Conservation (phyloP, 2,888 invertebrate genomes). For the Nyleta sp. region DNA sequence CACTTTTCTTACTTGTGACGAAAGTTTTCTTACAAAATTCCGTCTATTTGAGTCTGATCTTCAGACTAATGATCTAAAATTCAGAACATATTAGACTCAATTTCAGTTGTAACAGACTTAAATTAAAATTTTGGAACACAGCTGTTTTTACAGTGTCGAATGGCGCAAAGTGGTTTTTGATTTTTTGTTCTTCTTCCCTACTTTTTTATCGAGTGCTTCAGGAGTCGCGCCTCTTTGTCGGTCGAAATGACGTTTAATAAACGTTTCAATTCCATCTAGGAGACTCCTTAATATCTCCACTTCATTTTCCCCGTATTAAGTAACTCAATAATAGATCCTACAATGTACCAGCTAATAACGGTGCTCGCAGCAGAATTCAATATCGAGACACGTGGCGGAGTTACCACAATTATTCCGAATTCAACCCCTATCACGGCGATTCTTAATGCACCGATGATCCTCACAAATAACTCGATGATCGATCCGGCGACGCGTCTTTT, state of each 20-base stretch:
- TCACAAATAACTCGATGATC: constrained; percentile 19
- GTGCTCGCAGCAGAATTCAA: constrained; percentile 35
- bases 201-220: background rate
- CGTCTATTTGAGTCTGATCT: too few species aligned
- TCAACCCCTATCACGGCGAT: constrained; percentile 24
- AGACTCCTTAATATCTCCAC: constrained; percentile 25
- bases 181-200: background rate
- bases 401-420: constrained; percentile 46
- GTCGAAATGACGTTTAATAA: constrained; percentile 27
- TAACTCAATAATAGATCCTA: constrained; percentile 45
- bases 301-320: constrained; percentile 43
- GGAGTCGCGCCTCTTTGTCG: background rate
- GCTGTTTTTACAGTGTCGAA: too few species aligned
- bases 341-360: constrained; percentile 48
- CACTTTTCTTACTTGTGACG: too few species aligned
- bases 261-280: constrained; percentile 17
- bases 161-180: too few species aligned
- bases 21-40: too few species aligned
- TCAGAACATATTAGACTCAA: too few species aligned
- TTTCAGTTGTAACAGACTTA: too few species aligned
- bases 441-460: constrained; percentile 33
- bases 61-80: too few species aligned
- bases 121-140: too few species aligned
- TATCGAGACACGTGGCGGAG: constrained; percentile 40
- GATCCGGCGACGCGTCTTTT: background rate